Evolutionary conservation across 2,888 invertebrate genomes (phyloP).

Genomic region (Chrysolina oricalcia): DNA sequence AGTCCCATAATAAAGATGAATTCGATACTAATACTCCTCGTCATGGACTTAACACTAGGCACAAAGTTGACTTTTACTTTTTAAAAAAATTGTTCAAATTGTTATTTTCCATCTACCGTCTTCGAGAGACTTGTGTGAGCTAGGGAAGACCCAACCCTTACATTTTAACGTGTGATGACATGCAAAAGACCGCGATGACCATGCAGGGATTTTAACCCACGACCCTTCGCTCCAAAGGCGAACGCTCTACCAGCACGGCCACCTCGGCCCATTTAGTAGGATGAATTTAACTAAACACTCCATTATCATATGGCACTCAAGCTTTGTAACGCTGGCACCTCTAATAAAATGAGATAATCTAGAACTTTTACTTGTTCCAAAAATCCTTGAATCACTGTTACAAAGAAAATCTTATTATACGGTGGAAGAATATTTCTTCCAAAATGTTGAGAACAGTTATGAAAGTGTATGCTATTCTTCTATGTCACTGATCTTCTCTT

Average conservation of each 20-base stretch:
- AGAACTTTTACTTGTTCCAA: not conserved
- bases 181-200: no score
- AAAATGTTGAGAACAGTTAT: conserved; percentile 7
- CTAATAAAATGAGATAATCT: conserved; percentile 7
- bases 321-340: not conserved
- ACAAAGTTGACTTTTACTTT: conserved; percentile 7
- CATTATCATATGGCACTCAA: conserved; percentile 14
- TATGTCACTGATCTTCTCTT: not conserved
- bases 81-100: no score
- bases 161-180: no score
- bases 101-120: no score
- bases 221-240: no score
- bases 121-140: no score
- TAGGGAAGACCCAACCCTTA: no score
- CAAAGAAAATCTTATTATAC: no score
- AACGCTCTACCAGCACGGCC: no score
- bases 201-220: no score
- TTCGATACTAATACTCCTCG: conserved; percentile 13
- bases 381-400: not conserved
- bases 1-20: conserved; percentile 3
- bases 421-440: conserved; percentile 17
- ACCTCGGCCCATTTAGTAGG: conserved; percentile 12
- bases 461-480: not conserved
- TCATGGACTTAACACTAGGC: conserved; percentile 4
- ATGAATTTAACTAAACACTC: conserved; percentile 18